These are phyloP conservation scores for Coracias cyanogaster DNA, from an alignment of 2,797 vertebrate species.

Conservation along the genomic window DNA sequence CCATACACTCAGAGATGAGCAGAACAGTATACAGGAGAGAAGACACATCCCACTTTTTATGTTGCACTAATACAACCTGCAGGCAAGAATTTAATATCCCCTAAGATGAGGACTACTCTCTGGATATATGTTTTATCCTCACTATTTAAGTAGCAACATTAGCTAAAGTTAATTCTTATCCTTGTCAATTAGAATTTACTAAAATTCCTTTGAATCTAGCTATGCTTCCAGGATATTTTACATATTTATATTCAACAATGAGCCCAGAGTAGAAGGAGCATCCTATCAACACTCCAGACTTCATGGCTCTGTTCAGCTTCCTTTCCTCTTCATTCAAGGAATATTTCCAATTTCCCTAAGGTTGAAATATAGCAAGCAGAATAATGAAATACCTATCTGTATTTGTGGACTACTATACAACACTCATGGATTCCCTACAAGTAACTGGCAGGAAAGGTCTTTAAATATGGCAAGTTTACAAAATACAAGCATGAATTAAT, in stretches of 20 bases:
- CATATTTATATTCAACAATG: neutral
- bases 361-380: neutral
- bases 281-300: neutral
- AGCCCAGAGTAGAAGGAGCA: neutral
- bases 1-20: neutral
- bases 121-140: neutral
- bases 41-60: neutral
- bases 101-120: neutral
- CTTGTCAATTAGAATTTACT: neutral
- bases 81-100: neutral
- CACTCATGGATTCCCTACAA: neutral
- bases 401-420: neutral
- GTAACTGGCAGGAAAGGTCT: neutral
- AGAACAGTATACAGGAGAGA: neutral
- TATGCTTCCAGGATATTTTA: neutral
- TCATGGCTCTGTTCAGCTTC: neutral
- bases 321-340: neutral
- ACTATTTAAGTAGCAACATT: neutral
- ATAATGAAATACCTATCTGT: neutral
- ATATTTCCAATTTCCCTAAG: neutral
- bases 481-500: neutral
- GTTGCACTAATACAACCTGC: neutral
- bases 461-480: neutral
- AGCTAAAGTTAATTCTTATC: neutral
- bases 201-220: neutral